Conservation (phyloP, 2,113 vertebrate species). For the Dryoscopus gambensis region DNA sequence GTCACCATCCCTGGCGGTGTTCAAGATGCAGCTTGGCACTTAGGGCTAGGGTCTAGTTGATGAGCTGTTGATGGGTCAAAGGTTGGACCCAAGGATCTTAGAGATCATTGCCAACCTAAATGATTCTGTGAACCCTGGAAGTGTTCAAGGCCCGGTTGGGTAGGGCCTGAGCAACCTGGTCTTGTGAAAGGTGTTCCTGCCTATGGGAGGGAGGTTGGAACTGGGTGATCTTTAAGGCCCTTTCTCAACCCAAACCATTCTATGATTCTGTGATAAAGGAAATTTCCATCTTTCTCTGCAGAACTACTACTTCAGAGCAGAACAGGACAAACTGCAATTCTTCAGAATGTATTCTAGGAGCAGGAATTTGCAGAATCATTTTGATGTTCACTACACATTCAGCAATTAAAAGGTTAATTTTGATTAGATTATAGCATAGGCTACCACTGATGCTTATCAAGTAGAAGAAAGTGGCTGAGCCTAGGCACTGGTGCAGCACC, state of each 20-base stretch:
- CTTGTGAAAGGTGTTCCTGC: not conserved
- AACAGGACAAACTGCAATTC: not conserved
- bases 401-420: not conserved
- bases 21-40: not conserved
- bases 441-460: not conserved
- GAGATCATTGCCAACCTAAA: not conserved
- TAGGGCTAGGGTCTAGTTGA: not conserved
- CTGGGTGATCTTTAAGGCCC: not conserved
- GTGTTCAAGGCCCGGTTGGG: not conserved
- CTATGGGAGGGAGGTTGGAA: not conserved
- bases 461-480: not conserved
- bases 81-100: not conserved
- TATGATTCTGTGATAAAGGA: not conserved
- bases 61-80: not conserved
- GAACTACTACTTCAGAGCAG: not conserved
- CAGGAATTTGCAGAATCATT: not conserved
- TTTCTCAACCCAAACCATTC: not conserved
- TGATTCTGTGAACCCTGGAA: not conserved
- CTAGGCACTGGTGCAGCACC: not conserved
- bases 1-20: not conserved
- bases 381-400: fast-evolving
- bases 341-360: not conserved
- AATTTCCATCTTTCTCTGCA: not conserved
- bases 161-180: not conserved
- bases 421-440: not conserved